A percentile compares a stretch with the other conserved stretches of the same genome.
These are phyloP conservation scores for Sandelia bainsii DNA, from an alignment of 2,797 vertebrate genomes.

Conservation along the genomic window DNA sequence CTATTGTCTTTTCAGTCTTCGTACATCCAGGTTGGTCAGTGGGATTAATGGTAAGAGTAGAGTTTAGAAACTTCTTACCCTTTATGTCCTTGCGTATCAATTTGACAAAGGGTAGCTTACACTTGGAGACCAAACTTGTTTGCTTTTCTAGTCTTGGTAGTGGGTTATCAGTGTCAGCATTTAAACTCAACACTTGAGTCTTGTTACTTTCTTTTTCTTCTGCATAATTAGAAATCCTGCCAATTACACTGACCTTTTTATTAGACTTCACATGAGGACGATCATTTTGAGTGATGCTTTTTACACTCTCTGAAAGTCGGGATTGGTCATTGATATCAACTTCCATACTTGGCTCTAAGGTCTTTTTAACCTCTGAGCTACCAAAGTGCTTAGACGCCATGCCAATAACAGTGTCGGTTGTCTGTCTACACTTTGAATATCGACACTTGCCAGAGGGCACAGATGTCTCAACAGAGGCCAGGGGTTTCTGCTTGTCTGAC, in stretches of 20 bases:
- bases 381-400: slow-evolving; percentile 16
- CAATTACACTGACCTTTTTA: slow-evolving; percentile 30
- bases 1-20: slow-evolving; percentile 34
- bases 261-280: background rate
- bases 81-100: slow-evolving; percentile 71
- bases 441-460: slow-evolving; percentile 21
- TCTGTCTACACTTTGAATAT: slow-evolving; percentile 41
- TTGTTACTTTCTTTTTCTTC: slow-evolving; percentile 30
- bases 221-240: slow-evolving; percentile 24
- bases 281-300: slow-evolving; percentile 29
- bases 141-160: slow-evolving; percentile 52
- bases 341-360: slow-evolving; percentile 13
- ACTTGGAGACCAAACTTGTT: slow-evolving; percentile 59
- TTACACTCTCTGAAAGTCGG: slow-evolving; percentile 36
- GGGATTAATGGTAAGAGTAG: slow-evolving; percentile 24
- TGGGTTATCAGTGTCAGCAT: slow-evolving; percentile 24
- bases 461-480: slow-evolving; percentile 17
- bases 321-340: slow-evolving; percentile 21
- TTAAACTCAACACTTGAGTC: slow-evolving; percentile 11
- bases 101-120: slow-evolving; percentile 71
- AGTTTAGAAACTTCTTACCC: slow-evolving; percentile 45
- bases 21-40: slow-evolving; percentile 21
- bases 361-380: slow-evolving; percentile 37
- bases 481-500: slow-evolving; percentile 34
- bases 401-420: slow-evolving; percentile 10